Evolutionary conservation across 2,113 vertebrate genomes (phyloP).

Genomic region (Phylloscopus trochiloides): DNA sequence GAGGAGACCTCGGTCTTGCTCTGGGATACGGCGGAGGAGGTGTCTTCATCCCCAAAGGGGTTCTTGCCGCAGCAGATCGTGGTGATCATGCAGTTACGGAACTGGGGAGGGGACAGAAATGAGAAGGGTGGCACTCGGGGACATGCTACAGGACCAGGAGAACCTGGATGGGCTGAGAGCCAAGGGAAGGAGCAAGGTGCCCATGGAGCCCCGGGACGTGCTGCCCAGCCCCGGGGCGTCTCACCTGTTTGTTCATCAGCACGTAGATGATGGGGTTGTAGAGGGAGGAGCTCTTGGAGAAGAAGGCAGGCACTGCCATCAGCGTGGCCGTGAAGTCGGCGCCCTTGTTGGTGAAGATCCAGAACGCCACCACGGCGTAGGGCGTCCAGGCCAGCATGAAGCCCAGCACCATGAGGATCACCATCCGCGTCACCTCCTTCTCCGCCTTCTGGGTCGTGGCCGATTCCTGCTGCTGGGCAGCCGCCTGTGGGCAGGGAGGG

Average conservation of each 20-base stretch:
- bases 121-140: accelerated
- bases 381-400: slow-evolving; percentile 78
- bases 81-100: slow-evolving; percentile 84
- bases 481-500: slow-evolving; percentile 51
- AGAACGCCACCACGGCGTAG: slow-evolving; percentile 76
- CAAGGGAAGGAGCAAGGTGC: not conserved
- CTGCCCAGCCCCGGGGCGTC: not conserved
- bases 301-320: slow-evolving; percentile 79
- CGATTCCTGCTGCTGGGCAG: slow-evolving; percentile 79
- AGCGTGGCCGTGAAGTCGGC: slow-evolving; percentile 69
- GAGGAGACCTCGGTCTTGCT: slow-evolving; percentile 85
- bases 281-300: slow-evolving; percentile 82
- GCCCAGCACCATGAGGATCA: slow-evolving; percentile 78
- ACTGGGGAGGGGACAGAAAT: slow-evolving; percentile 63
- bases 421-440: slow-evolving; percentile 82
- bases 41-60: slow-evolving; percentile 76
- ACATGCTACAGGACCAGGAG: accelerated
- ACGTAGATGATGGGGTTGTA: slow-evolving; percentile 71
- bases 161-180: not conserved
- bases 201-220: accelerated
- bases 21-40: slow-evolving; percentile 70
- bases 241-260: slow-evolving; percentile 80
- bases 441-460: slow-evolving; percentile 81
- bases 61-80: slow-evolving; percentile 82
- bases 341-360: slow-evolving; percentile 83